These are phyloP conservation scores for Gymnorhina tibicen DNA, from an alignment of 2,113 vertebrate genomes.

Conservation along the genomic window DNA sequence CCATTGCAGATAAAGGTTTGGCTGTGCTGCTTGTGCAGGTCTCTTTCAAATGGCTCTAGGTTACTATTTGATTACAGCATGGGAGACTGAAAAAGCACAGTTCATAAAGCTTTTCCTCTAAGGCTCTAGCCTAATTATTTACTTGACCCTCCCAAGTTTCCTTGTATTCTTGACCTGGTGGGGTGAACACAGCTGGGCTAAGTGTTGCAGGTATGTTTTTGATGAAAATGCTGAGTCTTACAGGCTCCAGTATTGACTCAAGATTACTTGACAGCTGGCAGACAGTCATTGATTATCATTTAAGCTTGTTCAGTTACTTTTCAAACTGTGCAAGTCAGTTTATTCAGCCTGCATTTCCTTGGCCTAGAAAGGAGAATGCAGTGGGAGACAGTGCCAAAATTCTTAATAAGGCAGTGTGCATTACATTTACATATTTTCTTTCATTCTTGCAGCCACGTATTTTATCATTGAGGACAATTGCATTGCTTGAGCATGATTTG, in stretches of 20 bases:
- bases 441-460: neutral
- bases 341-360: neutral
- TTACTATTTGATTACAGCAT: neutral
- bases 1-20: neutral
- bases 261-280: neutral
- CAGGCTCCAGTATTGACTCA: neutral
- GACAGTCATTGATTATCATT: neutral
- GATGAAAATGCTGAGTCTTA: neutral
- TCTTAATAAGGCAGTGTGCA: neutral
- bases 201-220: neutral
- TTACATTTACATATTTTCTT: neutral
- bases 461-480: neutral
- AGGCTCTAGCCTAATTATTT: neutral
- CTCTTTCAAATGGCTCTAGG: neutral
- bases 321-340: neutral
- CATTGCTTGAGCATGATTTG: neutral
- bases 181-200: neutral
- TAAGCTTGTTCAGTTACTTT: neutral
- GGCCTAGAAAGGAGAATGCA: neutral
- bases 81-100: neutral
- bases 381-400: neutral
- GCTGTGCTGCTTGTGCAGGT: neutral
- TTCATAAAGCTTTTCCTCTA: neutral
- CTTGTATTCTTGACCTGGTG: neutral
- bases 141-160: neutral